These are phyloP conservation scores for Atherinomorus stipes DNA, from an alignment of 2,113 vertebrate genomes.

Conservation along the genomic window DNA sequence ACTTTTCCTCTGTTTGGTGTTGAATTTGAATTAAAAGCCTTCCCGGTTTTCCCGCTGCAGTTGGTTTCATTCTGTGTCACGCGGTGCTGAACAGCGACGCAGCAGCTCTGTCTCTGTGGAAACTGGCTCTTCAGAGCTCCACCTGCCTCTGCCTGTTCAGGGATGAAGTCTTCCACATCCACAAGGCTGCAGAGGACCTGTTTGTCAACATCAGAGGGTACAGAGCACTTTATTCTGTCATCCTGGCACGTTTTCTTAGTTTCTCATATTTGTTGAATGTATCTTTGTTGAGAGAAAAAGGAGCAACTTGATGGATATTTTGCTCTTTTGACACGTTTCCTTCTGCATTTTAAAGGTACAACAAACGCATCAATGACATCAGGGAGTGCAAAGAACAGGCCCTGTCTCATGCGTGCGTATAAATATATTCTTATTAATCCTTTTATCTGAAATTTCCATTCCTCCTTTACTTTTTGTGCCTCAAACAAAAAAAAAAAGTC, in stretches of 20 bases:
- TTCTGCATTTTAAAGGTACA: constrained; percentile 87
- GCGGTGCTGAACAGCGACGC: constrained; percentile 93
- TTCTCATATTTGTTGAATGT: no score
- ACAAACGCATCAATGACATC: constrained; percentile 99
- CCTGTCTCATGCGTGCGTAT: constrained; percentile 95
- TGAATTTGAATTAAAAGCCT: no score
- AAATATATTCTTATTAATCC: background rate
- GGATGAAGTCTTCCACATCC: constrained; percentile 98
- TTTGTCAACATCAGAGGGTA: constrained; percentile 99
- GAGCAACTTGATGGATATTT: background rate
- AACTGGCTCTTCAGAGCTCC: constrained; percentile 97
- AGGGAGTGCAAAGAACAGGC: constrained; percentile 98
- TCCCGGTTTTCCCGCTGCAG: constrained; percentile 67
- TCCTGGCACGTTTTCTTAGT: no score
- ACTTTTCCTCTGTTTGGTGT: no score
- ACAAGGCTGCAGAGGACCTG: constrained; percentile 97
- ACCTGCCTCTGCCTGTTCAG: constrained; percentile 97
- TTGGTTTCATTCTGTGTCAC: constrained; percentile 98
- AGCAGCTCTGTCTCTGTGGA: constrained; percentile 95
- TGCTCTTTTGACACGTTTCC: background rate
- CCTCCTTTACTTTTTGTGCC: background rate
- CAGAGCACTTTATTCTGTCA: constrained; percentile 6
- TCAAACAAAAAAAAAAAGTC: background rate
- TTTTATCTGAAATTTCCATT: constrained; percentile 5
- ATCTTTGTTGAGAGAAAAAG: no score